Conservation (phyloP, 1,140 invertebrate species). For the Lasioglossum albipes region DNA sequence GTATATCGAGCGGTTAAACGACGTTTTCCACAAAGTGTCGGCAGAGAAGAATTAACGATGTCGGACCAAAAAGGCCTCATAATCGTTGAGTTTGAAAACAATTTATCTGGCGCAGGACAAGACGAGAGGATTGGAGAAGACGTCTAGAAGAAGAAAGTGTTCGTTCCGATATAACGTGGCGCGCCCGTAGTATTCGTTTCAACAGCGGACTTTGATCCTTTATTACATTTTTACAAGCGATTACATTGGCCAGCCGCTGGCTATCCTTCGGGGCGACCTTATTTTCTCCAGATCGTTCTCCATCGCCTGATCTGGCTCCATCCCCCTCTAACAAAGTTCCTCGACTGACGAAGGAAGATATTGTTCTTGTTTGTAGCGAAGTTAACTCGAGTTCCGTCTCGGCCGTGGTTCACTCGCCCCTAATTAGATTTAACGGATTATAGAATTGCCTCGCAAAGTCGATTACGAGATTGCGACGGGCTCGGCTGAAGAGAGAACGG, state of each 20-base stretch:
- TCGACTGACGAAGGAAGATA: constrained; percentile 68
- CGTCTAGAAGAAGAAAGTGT: background rate
- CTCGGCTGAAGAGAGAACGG: background rate
- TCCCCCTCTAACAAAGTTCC: constrained; percentile 69
- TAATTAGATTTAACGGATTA: constrained; percentile 78
- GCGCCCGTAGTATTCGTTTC: constrained; percentile 65
- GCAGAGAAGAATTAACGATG: too few relatives aligned
- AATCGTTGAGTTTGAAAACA: background rate
- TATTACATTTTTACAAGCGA: constrained; percentile 78
- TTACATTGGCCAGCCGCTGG: constrained; percentile 74
- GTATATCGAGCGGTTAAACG: too few relatives aligned
- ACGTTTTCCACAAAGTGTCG: too few relatives aligned
- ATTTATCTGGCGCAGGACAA: background rate
- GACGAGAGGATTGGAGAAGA: background rate
- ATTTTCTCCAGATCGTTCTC: constrained; percentile 49
- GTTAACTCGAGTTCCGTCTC: constrained; percentile 70
- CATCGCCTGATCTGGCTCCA: constrained; percentile 20
- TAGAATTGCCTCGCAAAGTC: constrained; percentile 78
- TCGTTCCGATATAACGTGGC: constrained; percentile 1
- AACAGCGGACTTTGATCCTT: constrained; percentile 72
- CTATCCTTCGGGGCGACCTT: constrained; percentile 63
- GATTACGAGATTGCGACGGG: constrained; percentile 70
- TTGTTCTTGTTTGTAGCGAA: constrained; percentile 75
- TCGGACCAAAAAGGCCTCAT: background rate
- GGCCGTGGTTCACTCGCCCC: constrained; percentile 61